phyloP scores from a whole-genome alignment of 2,797 vertebrate genomes.

The Cyclopterus lumpus region DNA sequence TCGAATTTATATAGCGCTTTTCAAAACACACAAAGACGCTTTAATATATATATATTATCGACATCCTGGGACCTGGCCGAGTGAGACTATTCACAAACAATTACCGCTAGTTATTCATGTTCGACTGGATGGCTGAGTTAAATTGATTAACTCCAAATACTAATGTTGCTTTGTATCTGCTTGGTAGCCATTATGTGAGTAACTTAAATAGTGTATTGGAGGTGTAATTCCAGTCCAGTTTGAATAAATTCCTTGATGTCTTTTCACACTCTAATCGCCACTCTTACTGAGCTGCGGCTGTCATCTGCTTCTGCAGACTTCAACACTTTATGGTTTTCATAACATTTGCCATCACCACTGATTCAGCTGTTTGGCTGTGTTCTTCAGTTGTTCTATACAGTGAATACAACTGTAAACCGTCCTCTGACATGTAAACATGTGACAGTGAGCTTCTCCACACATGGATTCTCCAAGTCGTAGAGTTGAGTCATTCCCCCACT shows the following conservation, averaged over 20 bases:
- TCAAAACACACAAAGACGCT: too few species aligned
- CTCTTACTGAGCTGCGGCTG: not conserved
- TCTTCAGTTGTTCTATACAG: not conserved
- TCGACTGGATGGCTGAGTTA: not conserved
- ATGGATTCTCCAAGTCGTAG: not conserved
- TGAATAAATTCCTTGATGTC: not conserved
- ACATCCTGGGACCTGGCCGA: not conserved
- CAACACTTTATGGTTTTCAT: not conserved
- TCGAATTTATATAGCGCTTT: too few species aligned
- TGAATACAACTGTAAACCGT: not conserved
- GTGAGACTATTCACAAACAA: not conserved
- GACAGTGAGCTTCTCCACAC: not conserved
- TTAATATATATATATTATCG: too few species aligned
- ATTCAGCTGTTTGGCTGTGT: not conserved
- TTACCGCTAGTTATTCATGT: not conserved
- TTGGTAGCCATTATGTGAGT: too few species aligned
- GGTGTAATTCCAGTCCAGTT: not conserved
- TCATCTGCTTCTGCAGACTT: not conserved
- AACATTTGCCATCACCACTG: not conserved
- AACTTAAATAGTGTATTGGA: too few species aligned
- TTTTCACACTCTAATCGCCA: not conserved
- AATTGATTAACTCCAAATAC: not conserved
- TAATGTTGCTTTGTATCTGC: not conserved
- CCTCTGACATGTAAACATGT: not conserved
- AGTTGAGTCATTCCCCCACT: conserved; percentile 6